Evolutionary conservation across 1,140 invertebrate species (phyloP).

Genomic region (Camponotus vicinus): DNA sequence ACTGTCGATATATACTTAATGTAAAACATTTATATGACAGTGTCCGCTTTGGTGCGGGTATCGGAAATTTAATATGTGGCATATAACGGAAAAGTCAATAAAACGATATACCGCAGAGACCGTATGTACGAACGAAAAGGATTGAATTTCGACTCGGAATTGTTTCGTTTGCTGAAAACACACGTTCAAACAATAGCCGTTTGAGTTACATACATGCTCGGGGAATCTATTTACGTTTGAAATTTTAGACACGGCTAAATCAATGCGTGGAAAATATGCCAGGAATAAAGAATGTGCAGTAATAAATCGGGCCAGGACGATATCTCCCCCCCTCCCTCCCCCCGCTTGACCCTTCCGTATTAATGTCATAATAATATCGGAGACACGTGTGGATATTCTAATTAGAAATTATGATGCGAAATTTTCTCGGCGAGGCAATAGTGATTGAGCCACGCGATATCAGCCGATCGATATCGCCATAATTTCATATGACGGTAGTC

Average conservation of each 20-base stretch:
- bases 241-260: constrained; percentile 51
- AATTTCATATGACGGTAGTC: neutral
- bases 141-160: constrained; percentile 59
- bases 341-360: neutral
- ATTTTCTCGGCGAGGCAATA: neutral
- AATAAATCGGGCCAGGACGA: neutral
- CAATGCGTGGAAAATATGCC: constrained; percentile 46
- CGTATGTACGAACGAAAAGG: constrained; percentile 37
- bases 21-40: constrained; percentile 54
- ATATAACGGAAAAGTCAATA: constrained; percentile 56
- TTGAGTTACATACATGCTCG: constrained; percentile 35
- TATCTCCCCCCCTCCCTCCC: too few relatives aligned
- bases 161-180: constrained; percentile 53
- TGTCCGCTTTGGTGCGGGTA: constrained; percentile 31
- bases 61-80: constrained; percentile 59
- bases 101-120: constrained; percentile 55
- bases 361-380: constrained; percentile 22
- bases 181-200: constrained; percentile 3
- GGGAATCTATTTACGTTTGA: constrained; percentile 52
- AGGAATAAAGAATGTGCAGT: neutral
- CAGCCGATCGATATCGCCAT: constrained; percentile 25
- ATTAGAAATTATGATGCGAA: constrained; percentile 38
- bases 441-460: constrained; percentile 9
- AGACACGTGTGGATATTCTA: constrained; percentile 2
- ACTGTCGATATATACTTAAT: constrained; percentile 55